Base-by-base conservation (phyloP, 2,113 vertebrate genomes). In the Saguinus imperator region DNA sequence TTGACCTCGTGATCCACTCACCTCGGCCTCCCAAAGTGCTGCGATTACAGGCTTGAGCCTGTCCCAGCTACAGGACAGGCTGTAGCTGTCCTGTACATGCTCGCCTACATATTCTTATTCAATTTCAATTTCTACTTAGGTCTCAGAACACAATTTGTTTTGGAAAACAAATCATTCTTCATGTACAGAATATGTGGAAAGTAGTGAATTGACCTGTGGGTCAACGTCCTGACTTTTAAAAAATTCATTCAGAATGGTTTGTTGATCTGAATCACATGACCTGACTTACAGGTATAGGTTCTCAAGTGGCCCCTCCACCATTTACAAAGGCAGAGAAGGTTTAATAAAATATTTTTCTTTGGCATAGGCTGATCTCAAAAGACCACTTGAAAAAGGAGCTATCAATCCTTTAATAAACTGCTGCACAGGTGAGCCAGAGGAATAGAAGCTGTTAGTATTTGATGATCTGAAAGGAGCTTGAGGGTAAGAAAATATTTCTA, bases 321-420 rank as follows among this genome's bases (percentile, higher is more conserved):
- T 43, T 80, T 94, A 50, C 23, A 20, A 81, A 88, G 14, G 29
- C 21, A 57, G 58, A 61, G 35, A 91, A 68, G 11, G 48, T 57
- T 95, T 75, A 93, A 18, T 11, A 27, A 94, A 91, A 73, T 94
- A 84, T 48, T 91, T 89, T 37, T 75, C 64, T 27, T 17, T 23
- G 81, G 7, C n/a, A 37, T 58, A 81, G 16, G 45, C n/a, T 95
- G 35, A 68, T 87, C 77, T 91, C 61, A 86, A 96, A 95, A 68
- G 16, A n/a, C 16, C 27, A 81, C 52, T 96, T 92, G 94, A 12
- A 80, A 89, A 40, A 95, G 76, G 8, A 68, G 73, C 64, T 83
- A 87, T 95, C 88, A 87, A 57, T 94, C 27, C 21, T 81, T 94
- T 83, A 43, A 48, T 96, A 68, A 83, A 66, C 8, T 14, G 18